Evolutionary conservation across 2,113 vertebrate species (phyloP).

Genomic region (Strix aluco): DNA sequence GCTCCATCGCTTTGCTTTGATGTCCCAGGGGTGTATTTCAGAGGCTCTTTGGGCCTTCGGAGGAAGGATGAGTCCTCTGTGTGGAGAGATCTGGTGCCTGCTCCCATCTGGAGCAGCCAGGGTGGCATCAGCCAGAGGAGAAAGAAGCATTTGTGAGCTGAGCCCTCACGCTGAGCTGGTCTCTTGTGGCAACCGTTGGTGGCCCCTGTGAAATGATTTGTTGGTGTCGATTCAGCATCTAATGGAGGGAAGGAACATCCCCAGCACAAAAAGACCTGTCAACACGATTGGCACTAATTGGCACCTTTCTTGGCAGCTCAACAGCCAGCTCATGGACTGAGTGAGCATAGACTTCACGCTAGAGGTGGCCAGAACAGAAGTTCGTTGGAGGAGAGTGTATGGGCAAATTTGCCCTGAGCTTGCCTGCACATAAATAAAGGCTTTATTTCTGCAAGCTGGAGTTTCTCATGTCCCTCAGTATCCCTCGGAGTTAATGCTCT

Average conservation of each 20-base stretch:
- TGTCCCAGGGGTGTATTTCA: neutral
- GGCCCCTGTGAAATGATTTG: neutral
- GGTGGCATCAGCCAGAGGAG: neutral
- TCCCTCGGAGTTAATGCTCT: neutral
- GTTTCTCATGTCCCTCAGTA: neutral
- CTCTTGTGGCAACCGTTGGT: neutral
- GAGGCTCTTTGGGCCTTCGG: neutral
- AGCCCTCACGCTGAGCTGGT: neutral
- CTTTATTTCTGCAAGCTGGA: neutral
- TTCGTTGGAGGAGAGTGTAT: neutral
- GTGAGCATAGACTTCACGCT: neutral
- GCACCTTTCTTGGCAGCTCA: slow-evolving; percentile 49
- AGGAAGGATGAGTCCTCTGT: neutral
- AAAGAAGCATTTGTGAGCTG: neutral
- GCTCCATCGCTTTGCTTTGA: accelerated
- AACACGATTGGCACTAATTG: slow-evolving; percentile 9
- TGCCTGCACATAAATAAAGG: neutral
- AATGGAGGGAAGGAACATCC: neutral
- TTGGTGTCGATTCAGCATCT: neutral
- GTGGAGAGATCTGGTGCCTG: neutral
- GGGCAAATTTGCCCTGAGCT: neutral
- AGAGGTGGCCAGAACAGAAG: slow-evolving; percentile 45
- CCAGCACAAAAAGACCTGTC: slow-evolving; percentile 3
- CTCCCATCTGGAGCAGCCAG: neutral
- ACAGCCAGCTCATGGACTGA: neutral